phyloP scores from a whole-genome alignment of 2,113 vertebrate genomes.

The Varanus komodoensis region DNA sequence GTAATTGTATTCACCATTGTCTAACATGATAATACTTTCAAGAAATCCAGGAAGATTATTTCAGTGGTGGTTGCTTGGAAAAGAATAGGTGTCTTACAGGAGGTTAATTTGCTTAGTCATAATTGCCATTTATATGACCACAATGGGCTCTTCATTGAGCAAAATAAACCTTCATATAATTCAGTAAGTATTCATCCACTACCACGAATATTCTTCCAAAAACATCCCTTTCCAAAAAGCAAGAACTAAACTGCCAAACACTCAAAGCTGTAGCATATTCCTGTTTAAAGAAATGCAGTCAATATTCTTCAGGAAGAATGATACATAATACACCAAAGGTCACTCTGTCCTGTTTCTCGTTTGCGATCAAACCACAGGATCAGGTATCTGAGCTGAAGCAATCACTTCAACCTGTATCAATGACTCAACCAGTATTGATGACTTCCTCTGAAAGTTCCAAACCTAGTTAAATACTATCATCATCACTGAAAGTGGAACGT shows the following conservation, averaged over 20 bases:
- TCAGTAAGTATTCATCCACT: slow-evolving; percentile 47
- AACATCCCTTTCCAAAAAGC: slow-evolving; percentile 26
- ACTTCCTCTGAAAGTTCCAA: neutral
- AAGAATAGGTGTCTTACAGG: slow-evolving; percentile 29
- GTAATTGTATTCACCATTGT: slow-evolving; percentile 13
- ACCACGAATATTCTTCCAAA: slow-evolving; percentile 2
- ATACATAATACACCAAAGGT: neutral
- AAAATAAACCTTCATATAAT: slow-evolving; percentile 49
- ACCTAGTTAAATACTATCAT: neutral
- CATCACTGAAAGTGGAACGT: neutral
- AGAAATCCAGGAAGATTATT: neutral
- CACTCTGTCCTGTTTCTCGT: neutral
- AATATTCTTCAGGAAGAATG: neutral
- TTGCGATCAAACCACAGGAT: neutral
- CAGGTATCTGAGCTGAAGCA: neutral
- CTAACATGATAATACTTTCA: neutral
- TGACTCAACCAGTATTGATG: neutral
- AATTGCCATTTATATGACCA: neutral
- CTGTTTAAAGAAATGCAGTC: slow-evolving; percentile 17
- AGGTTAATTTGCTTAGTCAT: slow-evolving; percentile 45
- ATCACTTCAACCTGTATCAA: neutral
- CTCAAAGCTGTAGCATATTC: slow-evolving; percentile 13
- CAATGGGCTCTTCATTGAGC: slow-evolving; percentile 40
- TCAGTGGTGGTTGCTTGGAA: slow-evolving; percentile 29
- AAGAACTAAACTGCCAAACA: slow-evolving; percentile 18